Percentiles rank a stretch among this genome's conserved stretches.
Conservation (phyloP, 1,140 invertebrate species). For the Artemia franciscana region DNA sequence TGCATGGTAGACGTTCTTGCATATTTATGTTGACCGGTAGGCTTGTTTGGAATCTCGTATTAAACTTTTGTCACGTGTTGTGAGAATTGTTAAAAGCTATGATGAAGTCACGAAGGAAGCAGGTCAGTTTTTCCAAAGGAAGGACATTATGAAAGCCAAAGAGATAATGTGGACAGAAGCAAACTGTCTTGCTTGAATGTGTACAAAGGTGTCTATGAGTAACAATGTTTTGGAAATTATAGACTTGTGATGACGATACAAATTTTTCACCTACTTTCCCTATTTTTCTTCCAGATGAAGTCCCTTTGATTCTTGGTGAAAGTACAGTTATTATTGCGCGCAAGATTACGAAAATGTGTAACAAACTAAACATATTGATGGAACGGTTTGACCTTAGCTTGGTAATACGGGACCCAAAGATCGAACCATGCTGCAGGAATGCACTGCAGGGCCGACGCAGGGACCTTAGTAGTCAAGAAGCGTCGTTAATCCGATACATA, state of each 20-base stretch:
- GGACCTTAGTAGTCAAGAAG: no score
- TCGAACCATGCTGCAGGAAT: no score
- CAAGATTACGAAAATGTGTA: neutral
- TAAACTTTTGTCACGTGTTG: neutral
- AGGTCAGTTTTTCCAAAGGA: neutral
- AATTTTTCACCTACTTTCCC: neutral
- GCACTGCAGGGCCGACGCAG: no score
- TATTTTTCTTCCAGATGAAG: neutral
- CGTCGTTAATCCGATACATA: no score
- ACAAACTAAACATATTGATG: neutral
- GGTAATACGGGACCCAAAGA: no score
- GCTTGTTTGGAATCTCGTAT: neutral
- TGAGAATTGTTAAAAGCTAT: neutral
- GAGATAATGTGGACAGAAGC: neutral
- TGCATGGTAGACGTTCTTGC: neutral
- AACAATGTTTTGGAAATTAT: neutral
- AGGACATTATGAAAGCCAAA: neutral
- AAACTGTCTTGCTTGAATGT: neutral
- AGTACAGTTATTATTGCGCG: neutral
- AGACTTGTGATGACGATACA: neutral
- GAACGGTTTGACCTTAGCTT: no score
- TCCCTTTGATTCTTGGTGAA: neutral
- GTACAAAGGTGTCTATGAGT: neutral
- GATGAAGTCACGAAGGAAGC: neutral
- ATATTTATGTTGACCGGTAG: neutral